These are phyloP conservation scores for Tetheella fluctuosa DNA, from an alignment of 2,888 invertebrate species.

Conservation along the genomic window DNA sequence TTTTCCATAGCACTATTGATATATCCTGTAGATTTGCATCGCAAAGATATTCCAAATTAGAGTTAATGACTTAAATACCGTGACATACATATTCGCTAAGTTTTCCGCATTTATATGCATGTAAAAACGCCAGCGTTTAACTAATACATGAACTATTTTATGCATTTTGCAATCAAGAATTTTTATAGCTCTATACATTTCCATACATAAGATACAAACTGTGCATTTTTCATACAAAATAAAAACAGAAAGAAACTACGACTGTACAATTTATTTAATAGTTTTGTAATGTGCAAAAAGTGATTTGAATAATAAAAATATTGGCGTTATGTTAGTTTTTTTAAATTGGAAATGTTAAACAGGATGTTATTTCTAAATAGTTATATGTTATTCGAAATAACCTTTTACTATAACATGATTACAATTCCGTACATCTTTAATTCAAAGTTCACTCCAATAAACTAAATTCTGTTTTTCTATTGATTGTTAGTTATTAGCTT, in stretches of 20 bases:
- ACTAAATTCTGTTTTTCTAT: too few relatives aligned
- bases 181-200: slow-evolving; percentile 11
- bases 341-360: not conserved
- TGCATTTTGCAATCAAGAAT: slow-evolving; percentile 5
- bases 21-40: not conserved
- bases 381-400: too few relatives aligned
- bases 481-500: too few relatives aligned
- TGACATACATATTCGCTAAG: not conserved
- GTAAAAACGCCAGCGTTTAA: slow-evolving; percentile 8
- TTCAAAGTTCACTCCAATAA: too few relatives aligned
- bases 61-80: slow-evolving; percentile 4
- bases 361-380: not conserved
- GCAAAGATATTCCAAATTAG: slow-evolving; percentile 3
- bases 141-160: not conserved
- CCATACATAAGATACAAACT: slow-evolving; percentile 2
- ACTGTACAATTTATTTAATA: not conserved
- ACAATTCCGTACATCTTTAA: too few relatives aligned
- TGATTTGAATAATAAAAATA: not conserved
- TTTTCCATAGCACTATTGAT: not conserved
- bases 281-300: not conserved
- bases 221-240: not conserved
- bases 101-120: slow-evolving; percentile 10
- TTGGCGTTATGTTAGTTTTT: not conserved
- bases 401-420: too few relatives aligned
- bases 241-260: not conserved